These are phyloP conservation scores for Orthosia gracilis DNA, from an alignment of 2,888 invertebrate genomes.

Conservation along the genomic window DNA sequence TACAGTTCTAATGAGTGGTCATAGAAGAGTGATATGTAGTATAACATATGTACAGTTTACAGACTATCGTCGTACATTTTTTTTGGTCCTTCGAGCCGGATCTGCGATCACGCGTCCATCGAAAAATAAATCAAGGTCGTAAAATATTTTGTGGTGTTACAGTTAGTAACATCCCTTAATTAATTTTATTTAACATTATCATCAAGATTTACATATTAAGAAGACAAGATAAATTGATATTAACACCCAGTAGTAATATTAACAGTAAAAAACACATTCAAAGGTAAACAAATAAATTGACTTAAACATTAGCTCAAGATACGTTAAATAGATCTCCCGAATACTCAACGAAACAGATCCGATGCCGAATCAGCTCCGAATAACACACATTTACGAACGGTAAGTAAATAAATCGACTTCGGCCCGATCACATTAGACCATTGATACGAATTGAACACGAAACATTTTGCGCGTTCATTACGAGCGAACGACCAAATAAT, in stretches of 20 bases:
- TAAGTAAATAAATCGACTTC: constrained; percentile 54
- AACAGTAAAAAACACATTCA: background rate
- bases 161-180: too few species aligned
- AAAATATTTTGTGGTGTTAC: too few species aligned
- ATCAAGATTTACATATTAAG: background rate
- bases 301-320: background rate
- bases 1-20: too few species aligned
- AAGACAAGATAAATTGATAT: background rate
- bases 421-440: constrained; percentile 48
- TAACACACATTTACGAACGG: constrained; percentile 46
- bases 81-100: too few species aligned
- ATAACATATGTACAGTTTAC: too few species aligned
- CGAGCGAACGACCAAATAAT: constrained; percentile 34
- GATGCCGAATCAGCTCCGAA: constrained; percentile 19
- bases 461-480: constrained; percentile 57
- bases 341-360: constrained; percentile 10
- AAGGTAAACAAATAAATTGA: constrained; percentile 18
- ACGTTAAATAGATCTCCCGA: constrained; percentile 18
- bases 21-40: too few species aligned
- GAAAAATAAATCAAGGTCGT: too few species aligned
- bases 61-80: too few species aligned
- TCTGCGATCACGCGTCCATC: too few species aligned
- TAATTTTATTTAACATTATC: background rate
- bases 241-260: background rate
- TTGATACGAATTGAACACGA: constrained; percentile 58